These are phyloP conservation scores for Eulemur rufifrons DNA, from an alignment of 2,113 vertebrate species.

Conservation along the genomic window DNA sequence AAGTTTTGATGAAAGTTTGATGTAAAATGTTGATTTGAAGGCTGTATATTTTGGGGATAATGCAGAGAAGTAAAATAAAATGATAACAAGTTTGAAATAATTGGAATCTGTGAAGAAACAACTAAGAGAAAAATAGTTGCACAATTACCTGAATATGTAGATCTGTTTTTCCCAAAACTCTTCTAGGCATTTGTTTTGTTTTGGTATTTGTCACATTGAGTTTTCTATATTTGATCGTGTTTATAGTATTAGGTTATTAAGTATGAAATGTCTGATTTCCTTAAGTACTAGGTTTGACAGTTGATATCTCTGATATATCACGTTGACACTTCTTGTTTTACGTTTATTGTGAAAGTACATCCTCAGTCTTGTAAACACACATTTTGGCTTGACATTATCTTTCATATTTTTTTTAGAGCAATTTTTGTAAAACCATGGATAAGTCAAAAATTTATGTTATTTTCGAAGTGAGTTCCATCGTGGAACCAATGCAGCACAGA, in stretches of 20 bases:
- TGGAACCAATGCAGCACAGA: too few species aligned
- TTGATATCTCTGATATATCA: too few species aligned
- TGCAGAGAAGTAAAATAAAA: not conserved
- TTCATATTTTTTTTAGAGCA: too few species aligned
- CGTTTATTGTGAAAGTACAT: too few species aligned
- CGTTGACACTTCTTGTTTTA: too few species aligned
- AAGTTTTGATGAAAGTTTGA: not conserved
- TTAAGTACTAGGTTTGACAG: too few species aligned
- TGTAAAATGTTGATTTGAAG: not conserved
- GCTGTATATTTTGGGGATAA: not conserved
- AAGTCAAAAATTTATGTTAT: too few species aligned
- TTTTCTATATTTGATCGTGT: not conserved
- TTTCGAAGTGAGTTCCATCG: too few species aligned
- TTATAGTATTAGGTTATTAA: not conserved
- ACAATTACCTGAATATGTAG: not conserved
- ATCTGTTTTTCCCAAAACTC: not conserved
- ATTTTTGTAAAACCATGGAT: too few species aligned
- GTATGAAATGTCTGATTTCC: too few species aligned
- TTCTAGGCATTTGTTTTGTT: not conserved
- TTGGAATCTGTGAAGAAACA: not conserved
- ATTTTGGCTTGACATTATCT: too few species aligned
- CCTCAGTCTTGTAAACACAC: too few species aligned
- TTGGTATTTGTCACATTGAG: not conserved
- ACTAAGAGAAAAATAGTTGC: not conserved
- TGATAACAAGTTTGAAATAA: not conserved